Percentiles rank a stretch among this genome's conserved stretches.
These are phyloP conservation scores for Oscheius sp. DNA, from an alignment of 2,888 invertebrate species.

Conservation along the genomic window DNA sequence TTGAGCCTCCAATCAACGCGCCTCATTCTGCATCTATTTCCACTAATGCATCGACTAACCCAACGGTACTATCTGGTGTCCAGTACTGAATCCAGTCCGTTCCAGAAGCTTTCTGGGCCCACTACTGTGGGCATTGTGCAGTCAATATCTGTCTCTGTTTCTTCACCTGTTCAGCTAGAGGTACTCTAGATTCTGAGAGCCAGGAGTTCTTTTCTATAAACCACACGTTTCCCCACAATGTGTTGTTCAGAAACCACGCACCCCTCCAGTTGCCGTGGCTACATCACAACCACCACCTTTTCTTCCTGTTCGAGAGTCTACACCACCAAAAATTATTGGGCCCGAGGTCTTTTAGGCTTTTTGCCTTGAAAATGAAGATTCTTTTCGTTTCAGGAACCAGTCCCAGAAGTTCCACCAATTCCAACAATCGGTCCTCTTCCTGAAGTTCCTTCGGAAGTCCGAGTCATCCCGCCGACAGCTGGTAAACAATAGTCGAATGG, in stretches of 20 bases:
- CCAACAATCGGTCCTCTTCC: conserved; percentile 3
- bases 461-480: conserved; percentile 20
- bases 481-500: conserved; percentile 1
- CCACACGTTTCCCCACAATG: too few species aligned
- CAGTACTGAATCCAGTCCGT: too few species aligned
- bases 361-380: neutral
- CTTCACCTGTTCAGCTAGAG: too few species aligned
- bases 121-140: too few species aligned
- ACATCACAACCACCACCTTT: neutral
- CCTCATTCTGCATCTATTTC: too few species aligned
- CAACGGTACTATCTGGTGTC: too few species aligned
- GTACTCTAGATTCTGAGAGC: too few species aligned
- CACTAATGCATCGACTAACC: too few species aligned
- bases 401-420: neutral
- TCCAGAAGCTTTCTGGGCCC: too few species aligned
- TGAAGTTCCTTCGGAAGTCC: conserved; percentile 11
- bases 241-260: neutral
- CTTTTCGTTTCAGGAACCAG: conserved; percentile 8
- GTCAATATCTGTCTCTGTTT: too few species aligned
- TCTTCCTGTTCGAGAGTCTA: neutral
- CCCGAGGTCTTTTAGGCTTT: neutral
- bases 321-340: conserved; percentile 11
- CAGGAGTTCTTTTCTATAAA: too few species aligned
- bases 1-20: too few species aligned
- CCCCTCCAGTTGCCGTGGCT: neutral